phyloP scores from a whole-genome alignment of 2,113 vertebrate genomes.

The Mormyrus iriodes region DNA sequence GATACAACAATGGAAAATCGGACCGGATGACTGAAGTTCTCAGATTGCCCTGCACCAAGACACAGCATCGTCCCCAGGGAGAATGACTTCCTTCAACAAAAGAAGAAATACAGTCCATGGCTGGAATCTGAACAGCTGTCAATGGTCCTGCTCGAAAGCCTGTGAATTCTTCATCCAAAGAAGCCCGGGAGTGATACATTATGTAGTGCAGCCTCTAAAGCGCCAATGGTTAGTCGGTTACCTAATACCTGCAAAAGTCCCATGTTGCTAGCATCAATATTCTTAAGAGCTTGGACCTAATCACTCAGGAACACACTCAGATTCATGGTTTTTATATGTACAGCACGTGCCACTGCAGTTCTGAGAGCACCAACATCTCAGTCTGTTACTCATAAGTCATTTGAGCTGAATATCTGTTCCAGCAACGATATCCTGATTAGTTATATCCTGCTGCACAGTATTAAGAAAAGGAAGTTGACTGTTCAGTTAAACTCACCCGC shows the following conservation, averaged over 20 bases:
- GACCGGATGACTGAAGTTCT: background rate
- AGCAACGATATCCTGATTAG: conserved; percentile 8
- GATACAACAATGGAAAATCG: background rate
- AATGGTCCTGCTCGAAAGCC: background rate
- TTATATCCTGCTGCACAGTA: background rate
- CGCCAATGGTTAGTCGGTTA: conserved; percentile 27
- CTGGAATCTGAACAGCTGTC: background rate
- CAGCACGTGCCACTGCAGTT: background rate
- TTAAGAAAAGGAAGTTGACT: conserved; percentile 14
- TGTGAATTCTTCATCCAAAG: conserved; percentile 26
- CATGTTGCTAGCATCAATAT: background rate
- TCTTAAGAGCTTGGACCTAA: conserved; percentile 27
- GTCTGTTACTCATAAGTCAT: conserved; percentile 32
- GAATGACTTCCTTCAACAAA: background rate
- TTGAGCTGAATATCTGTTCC: background rate
- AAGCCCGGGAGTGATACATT: conserved; percentile 21
- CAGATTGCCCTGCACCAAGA: background rate
- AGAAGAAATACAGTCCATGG: background rate
- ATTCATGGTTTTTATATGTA: conserved; percentile 22
- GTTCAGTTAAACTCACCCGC: background rate
- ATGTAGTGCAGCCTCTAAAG: background rate
- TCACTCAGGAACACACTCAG: conserved; percentile 30
- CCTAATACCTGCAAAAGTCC: conserved; percentile 46
- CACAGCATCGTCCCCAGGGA: background rate
- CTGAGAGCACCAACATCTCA: conserved; percentile 20